Percentiles rank a stretch among this genome's conserved stretches.
Evolutionary conservation across 2,113 vertebrate species (phyloP).

Genomic region (Acrocephalus kingi): DNA sequence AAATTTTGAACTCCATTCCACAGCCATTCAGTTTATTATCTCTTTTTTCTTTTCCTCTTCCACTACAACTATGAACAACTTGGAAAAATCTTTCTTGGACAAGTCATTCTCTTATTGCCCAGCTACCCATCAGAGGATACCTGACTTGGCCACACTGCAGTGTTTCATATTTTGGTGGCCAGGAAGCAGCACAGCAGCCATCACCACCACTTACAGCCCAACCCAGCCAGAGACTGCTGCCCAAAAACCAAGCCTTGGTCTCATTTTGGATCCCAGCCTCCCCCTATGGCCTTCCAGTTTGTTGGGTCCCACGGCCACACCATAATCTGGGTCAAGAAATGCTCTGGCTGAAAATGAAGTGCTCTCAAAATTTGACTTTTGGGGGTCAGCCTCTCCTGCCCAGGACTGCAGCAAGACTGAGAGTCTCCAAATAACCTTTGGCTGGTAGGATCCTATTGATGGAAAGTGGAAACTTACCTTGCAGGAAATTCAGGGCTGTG

Average conservation of each 20-base stretch:
- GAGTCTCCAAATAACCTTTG: background rate
- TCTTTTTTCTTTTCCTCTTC: background rate
- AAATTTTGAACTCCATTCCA: background rate
- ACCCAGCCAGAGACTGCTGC: background rate
- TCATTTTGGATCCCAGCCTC: background rate
- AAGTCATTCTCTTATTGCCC: background rate
- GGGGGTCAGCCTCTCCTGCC: background rate
- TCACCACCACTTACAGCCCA: background rate
- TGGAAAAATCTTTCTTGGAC: background rate
- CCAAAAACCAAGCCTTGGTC: background rate
- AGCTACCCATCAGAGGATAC: background rate
- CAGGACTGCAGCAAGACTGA: background rate
- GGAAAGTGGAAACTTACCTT: background rate
- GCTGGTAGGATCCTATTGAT: background rate
- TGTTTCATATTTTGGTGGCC: background rate
- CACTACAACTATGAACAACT: background rate
- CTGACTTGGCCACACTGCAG: background rate
- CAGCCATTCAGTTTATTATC: background rate
- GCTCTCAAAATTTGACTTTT: background rate
- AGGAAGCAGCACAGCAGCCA: background rate
- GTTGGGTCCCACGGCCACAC: background rate
- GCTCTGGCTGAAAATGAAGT: background rate
- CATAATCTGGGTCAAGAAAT: background rate
- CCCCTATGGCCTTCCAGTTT: fast-evolving
- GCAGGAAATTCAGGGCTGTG: background rate